A percentile compares a stretch with the other conserved stretches of the same genome.
Conservation (phyloP, 2,113 vertebrate species). For the Puntigrus tetrazona region DNA sequence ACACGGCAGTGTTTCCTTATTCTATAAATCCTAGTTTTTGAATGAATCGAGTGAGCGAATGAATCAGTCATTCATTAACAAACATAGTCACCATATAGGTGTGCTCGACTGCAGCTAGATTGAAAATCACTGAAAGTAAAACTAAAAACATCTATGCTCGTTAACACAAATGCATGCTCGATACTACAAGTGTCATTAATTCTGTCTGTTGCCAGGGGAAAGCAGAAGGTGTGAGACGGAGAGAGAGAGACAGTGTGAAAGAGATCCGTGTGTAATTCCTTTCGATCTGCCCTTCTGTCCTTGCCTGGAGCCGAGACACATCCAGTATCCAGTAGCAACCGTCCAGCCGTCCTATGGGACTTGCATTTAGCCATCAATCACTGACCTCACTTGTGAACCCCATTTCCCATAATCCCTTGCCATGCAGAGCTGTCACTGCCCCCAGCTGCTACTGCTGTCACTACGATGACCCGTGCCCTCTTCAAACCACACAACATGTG, state of each 20-base stretch:
- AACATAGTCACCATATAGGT: too few relatives aligned
- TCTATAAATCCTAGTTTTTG: background rate
- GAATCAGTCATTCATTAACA: too few relatives aligned
- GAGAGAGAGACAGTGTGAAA: slow-evolving; percentile 61
- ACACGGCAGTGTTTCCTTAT: too few relatives aligned
- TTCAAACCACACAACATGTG: slow-evolving; percentile 7
- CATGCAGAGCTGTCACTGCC: slow-evolving; percentile 24
- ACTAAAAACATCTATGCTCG: background rate
- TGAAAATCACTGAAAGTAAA: background rate
- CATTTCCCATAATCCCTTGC: slow-evolving; percentile 53
- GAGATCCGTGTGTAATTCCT: slow-evolving; percentile 41
- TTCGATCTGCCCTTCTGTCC: slow-evolving; percentile 44
- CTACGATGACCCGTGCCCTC: slow-evolving; percentile 44
- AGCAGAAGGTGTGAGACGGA: slow-evolving; percentile 36
- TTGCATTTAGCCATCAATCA: slow-evolving; percentile 56
- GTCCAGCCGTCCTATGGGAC: slow-evolving; percentile 44
- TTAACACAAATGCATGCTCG: background rate
- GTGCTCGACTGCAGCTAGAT: too few relatives aligned
- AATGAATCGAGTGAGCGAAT: background rate
- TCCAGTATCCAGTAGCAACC: slow-evolving; percentile 68
- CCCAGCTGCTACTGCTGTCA: slow-evolving; percentile 39
- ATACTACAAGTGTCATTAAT: background rate
- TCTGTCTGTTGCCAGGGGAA: slow-evolving; percentile 21
- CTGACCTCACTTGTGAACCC: slow-evolving; percentile 50
- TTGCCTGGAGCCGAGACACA: slow-evolving; percentile 51